phyloP scores from a whole-genome alignment of 1,140 invertebrate genomes.

The Leptinotarsa texana region DNA sequence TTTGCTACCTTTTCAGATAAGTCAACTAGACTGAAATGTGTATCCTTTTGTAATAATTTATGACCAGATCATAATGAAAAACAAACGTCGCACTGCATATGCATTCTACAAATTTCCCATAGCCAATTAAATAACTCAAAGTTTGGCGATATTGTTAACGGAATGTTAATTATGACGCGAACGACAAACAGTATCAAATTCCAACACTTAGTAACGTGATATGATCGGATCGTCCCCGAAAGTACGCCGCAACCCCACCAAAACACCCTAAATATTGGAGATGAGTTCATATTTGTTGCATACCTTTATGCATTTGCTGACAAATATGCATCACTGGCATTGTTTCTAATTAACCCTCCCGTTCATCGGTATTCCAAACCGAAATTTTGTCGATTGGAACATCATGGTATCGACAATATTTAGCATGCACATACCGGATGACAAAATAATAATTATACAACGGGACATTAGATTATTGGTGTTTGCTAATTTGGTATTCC shows the following conservation, averaged over 20 bases:
- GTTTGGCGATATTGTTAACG: constrained; percentile 41
- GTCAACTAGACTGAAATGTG: too few species aligned
- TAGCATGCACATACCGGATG: too few species aligned
- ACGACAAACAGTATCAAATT: constrained; percentile 50
- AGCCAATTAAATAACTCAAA: constrained; percentile 45
- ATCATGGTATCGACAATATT: too few species aligned
- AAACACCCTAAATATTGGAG: constrained; percentile 47
- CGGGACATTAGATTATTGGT: too few species aligned
- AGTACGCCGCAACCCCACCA: constrained; percentile 41
- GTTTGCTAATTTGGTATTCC: too few species aligned
- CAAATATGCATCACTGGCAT: constrained; percentile 52
- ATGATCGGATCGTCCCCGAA: constrained; percentile 45
- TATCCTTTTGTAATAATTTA: too few species aligned
- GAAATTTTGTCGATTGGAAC: background rate
- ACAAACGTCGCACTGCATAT: too few species aligned
- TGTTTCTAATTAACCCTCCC: constrained; percentile 30
- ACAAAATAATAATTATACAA: too few species aligned
- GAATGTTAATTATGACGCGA: constrained; percentile 53
- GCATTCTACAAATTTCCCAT: constrained; percentile 15
- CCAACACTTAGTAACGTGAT: constrained; percentile 46
- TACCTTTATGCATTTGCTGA: constrained; percentile 49
- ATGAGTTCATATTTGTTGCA: constrained; percentile 52
- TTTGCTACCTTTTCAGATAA: too few species aligned
- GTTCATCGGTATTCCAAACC: background rate
- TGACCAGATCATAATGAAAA: too few species aligned